A percentile compares a stretch with the other conserved stretches of the same genome.
These are phyloP conservation scores for Pseudomyrmex sp. DNA, from an alignment of 1,140 invertebrate genomes.

Conservation along the genomic window DNA sequence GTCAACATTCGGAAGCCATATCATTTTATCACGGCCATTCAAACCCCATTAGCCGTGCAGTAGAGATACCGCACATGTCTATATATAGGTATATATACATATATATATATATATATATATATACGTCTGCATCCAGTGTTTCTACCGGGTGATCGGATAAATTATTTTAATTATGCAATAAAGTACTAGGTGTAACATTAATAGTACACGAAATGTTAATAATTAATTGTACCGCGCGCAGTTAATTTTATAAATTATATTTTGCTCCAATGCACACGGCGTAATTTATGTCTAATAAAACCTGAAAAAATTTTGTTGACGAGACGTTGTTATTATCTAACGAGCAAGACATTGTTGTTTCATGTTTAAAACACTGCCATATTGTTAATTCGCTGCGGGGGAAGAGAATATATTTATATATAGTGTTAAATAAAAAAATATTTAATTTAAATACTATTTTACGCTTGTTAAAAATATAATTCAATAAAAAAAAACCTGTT, in stretches of 20 bases:
- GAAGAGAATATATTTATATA: too few relatives aligned
- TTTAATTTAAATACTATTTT: too few relatives aligned
- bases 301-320: neutral
- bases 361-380: neutral
- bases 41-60: conserved; percentile 85
- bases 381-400: too few relatives aligned
- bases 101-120: conserved; percentile 82
- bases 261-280: neutral
- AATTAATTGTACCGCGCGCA: neutral
- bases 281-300: neutral
- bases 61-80: conserved; percentile 84
- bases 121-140: conserved; percentile 72
- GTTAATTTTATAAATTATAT: neutral
- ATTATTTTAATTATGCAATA: conserved; percentile 12
- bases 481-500: too few relatives aligned
- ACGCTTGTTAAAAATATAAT: too few relatives aligned
- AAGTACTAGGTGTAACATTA: neutral
- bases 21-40: conserved; percentile 85
- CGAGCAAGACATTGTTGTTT: neutral
- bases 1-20: conserved; percentile 86
- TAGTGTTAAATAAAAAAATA: too few relatives aligned
- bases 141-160: conserved; percentile 75
- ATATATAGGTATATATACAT: conserved; percentile 81
- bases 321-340: neutral
- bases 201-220: neutral